phyloP scores from a whole-genome alignment of 2,113 vertebrate species.

The Solenodon paradoxus region DNA sequence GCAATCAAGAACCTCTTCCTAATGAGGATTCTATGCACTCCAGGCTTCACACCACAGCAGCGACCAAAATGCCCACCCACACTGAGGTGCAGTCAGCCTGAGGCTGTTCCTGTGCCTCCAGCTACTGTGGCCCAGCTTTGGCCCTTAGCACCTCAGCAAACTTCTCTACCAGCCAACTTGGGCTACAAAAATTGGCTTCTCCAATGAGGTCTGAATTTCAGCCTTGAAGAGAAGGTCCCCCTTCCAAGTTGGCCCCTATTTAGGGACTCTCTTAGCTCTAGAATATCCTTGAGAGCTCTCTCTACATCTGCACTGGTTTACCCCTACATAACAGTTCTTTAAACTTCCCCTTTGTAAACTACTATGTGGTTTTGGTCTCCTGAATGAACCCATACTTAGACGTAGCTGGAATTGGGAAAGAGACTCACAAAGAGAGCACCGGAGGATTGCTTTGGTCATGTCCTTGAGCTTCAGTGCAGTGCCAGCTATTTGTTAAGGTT shows the following conservation, averaged over 20 bases:
- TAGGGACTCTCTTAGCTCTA: neutral
- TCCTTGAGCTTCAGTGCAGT: neutral
- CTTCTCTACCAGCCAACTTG: neutral
- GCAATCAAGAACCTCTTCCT: neutral
- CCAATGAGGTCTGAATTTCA: neutral
- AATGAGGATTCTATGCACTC: rapidly evolving
- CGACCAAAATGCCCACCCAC: neutral
- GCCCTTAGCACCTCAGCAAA: neutral
- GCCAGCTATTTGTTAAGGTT: neutral
- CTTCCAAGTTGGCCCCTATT: neutral
- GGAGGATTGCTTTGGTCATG: neutral
- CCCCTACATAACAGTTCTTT: neutral
- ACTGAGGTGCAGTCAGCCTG: too few relatives aligned
- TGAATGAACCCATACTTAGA: neutral
- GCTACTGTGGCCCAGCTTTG: neutral
- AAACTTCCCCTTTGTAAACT: neutral
- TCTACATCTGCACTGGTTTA: too few relatives aligned
- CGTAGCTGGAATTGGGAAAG: neutral
- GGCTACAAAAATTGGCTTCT: neutral
- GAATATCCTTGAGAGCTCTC: neutral
- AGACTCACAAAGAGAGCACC: neutral
- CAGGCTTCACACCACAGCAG: neutral
- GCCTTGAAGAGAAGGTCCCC: neutral
- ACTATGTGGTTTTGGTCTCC: neutral
- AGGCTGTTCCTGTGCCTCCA: neutral